Conservation (phyloP, 2,113 vertebrate species). For the Hippocampus mohnikei region DNA sequence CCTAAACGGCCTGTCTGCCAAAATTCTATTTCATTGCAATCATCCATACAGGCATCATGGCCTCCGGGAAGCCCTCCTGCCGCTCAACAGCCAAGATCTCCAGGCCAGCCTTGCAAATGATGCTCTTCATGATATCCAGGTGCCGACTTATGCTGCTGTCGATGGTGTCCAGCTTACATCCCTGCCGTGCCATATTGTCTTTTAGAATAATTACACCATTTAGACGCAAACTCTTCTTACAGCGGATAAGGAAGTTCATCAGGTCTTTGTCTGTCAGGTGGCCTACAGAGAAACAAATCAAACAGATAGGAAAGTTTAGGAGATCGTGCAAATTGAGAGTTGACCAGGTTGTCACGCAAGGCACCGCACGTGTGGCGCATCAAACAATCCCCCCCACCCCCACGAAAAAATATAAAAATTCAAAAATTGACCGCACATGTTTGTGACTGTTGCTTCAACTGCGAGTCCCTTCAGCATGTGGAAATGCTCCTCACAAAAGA, state of each 20-base stretch:
- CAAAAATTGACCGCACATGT: too few relatives aligned
- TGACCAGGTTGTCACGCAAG: too few relatives aligned
- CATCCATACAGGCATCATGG: slow-evolving; percentile 92
- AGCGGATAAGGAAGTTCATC: slow-evolving; percentile 81
- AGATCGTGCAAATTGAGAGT: too few relatives aligned
- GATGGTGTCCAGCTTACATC: slow-evolving; percentile 82
- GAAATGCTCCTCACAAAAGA: too few relatives aligned
- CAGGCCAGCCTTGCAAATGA: slow-evolving; percentile 84
- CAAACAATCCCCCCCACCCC: too few relatives aligned
- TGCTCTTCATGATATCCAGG: slow-evolving; percentile 82
- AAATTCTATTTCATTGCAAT: slow-evolving; percentile 75
- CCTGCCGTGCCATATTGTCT: slow-evolving; percentile 91
- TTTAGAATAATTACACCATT: slow-evolving; percentile 89
- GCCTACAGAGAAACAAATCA: slow-evolving; percentile 61
- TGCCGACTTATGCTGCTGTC: slow-evolving; percentile 92
- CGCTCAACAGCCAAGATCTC: slow-evolving; percentile 76
- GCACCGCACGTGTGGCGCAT: too few relatives aligned
- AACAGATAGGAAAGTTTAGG: neutral
- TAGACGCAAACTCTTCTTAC: slow-evolving; percentile 81
- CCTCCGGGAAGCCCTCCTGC: slow-evolving; percentile 86
- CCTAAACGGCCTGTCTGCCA: too few relatives aligned
- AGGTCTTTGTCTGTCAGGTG: slow-evolving; percentile 93
- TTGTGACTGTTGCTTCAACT: too few relatives aligned
- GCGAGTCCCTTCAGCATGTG: too few relatives aligned
- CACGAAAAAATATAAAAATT: too few relatives aligned